Conservation (phyloP, 2,113 vertebrate species). For the Trochalopteron elliotii region DNA sequence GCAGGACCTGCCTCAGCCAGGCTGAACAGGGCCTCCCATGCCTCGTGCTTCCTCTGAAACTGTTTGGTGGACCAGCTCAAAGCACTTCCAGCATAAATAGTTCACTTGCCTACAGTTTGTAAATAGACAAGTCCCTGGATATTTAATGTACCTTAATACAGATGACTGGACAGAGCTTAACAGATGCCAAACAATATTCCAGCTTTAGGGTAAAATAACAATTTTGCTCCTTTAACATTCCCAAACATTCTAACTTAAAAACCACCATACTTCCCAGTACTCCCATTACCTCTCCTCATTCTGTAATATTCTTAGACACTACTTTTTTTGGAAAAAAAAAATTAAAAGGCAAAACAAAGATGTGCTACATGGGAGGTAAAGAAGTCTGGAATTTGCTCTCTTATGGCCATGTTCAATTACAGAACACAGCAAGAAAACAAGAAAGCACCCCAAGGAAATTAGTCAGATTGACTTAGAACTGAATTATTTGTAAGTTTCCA, state of each 20-base stretch:
- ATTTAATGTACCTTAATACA: neutral
- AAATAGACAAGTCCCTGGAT: neutral
- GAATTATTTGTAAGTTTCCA: conserved; percentile 58
- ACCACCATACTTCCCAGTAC: neutral
- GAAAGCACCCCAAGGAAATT: conserved; percentile 53
- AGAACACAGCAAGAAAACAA: conserved; percentile 60
- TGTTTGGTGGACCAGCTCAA: neutral
- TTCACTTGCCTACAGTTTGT: neutral
- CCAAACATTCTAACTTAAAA: neutral
- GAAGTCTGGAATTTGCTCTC: conserved; percentile 24
- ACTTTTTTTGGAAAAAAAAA: neutral
- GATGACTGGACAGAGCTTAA: neutral
- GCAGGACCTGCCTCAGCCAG: neutral
- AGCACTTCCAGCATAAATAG: neutral
- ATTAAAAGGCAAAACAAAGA: neutral
- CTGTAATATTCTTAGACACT: neutral
- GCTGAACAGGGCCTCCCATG: neutral
- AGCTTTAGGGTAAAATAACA: neutral
- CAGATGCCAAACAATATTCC: neutral
- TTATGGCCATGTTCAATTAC: conserved; percentile 59
- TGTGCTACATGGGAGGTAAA: conserved; percentile 32
- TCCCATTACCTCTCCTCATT: neutral
- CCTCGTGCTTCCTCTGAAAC: neutral
- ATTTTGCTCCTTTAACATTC: neutral
- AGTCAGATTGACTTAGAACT: conserved; percentile 31